phyloP scores from a whole-genome alignment of 92 coral and sea anemone species.

The Heteractis magnifica region DNA sequence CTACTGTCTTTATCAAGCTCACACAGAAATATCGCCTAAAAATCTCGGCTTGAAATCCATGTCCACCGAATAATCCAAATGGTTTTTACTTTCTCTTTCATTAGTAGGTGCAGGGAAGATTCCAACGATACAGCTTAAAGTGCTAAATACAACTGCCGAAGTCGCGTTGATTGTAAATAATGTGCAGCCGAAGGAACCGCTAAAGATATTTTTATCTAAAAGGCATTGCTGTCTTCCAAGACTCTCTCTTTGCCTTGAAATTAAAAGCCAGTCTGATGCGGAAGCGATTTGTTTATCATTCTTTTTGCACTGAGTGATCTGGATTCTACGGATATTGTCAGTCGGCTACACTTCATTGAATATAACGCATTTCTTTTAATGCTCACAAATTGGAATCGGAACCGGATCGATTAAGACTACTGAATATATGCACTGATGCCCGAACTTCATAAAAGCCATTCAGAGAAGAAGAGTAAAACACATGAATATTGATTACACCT shows the following conservation, averaged over 20 bases:
- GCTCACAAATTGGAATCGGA: not conserved
- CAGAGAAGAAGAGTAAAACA: not conserved
- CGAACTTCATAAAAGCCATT: not conserved
- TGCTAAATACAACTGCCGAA: not conserved
- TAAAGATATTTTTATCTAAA: not conserved
- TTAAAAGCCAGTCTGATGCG: not conserved
- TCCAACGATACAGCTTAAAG: too few relatives aligned
- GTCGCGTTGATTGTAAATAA: not conserved
- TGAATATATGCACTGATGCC: not conserved
- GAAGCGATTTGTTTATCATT: not conserved
- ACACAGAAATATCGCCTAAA: not conserved
- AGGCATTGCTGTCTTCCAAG: not conserved
- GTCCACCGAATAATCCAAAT: not conserved
- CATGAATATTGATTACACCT: not conserved
- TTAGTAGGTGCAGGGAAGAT: too few relatives aligned
- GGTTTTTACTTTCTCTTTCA: too few relatives aligned
- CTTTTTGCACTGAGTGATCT: not conserved
- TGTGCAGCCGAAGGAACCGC: not conserved
- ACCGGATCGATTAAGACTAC: not conserved
- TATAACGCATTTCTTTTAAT: slow-evolving; percentile 2
- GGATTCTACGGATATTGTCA: not conserved
- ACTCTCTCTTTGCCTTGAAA: not conserved
- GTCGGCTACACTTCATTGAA: not conserved
- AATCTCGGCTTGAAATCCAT: not conserved
- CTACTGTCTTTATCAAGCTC: not conserved